Conservation (phyloP, 2,113 vertebrate genomes). For the Colaptes auratus region DNA sequence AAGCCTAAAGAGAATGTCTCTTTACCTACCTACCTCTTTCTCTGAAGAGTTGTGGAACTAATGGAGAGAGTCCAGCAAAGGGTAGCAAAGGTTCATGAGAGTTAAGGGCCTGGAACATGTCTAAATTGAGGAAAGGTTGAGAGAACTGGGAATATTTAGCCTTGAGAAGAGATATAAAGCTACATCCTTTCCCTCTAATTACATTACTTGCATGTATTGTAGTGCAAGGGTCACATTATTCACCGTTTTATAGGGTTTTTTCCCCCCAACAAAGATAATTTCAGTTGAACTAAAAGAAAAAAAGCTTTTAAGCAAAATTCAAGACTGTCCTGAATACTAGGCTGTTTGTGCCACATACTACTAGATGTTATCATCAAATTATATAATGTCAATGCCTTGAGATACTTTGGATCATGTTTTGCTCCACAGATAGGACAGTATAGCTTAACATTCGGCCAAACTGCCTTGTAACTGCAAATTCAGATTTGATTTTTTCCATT, state of each 20-base stretch:
- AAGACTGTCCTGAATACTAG: neutral
- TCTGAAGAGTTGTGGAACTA: neutral
- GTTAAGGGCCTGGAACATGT: neutral
- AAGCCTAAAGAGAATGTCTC: neutral
- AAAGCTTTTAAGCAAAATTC: neutral
- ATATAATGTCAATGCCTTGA: neutral
- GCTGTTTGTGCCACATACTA: neutral
- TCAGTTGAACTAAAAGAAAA: neutral
- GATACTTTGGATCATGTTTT: conserved; percentile 14
- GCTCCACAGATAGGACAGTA: neutral
- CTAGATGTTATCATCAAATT: neutral
- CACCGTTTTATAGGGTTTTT: neutral
- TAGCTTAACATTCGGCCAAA: conserved; percentile 39
- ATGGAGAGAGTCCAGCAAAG: neutral
- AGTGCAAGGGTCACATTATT: neutral
- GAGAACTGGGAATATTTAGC: neutral
- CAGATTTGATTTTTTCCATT: conserved; percentile 50
- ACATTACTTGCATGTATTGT: neutral
- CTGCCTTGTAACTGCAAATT: conserved; percentile 54
- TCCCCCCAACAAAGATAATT: neutral
- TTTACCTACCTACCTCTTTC: neutral
- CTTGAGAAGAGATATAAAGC: neutral
- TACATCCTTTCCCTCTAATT: neutral
- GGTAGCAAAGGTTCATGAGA: neutral
- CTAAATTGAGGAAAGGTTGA: neutral